Conservation (phyloP, 2,113 vertebrate species). For the Amblyornis subalaris region DNA sequence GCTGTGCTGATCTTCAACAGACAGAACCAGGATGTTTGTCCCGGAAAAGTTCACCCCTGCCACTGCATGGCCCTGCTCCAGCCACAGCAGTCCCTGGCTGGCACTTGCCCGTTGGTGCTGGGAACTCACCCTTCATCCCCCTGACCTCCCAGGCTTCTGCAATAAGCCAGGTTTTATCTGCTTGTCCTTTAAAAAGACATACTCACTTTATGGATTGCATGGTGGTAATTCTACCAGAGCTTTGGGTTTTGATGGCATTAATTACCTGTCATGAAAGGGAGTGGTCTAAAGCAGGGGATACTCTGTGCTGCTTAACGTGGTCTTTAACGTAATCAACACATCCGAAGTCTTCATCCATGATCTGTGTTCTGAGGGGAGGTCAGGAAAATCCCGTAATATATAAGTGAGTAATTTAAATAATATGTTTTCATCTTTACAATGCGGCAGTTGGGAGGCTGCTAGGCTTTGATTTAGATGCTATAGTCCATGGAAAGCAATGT, state of each 20-base stretch:
- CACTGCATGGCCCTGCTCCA: background rate
- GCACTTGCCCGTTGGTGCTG: background rate
- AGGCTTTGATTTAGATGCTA: background rate
- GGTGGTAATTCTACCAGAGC: fast-evolving
- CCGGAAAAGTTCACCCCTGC: background rate
- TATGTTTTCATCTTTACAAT: background rate
- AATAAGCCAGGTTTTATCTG: background rate
- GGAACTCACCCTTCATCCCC: background rate
- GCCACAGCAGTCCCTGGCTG: background rate
- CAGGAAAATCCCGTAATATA: background rate
- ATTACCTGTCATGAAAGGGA: background rate
- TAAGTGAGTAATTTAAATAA: background rate
- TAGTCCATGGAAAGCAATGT: background rate
- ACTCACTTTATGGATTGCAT: background rate
- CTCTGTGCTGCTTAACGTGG: background rate
- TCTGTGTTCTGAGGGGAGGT: background rate
- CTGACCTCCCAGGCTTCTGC: background rate
- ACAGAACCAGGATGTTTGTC: background rate
- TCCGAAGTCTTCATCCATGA: background rate
- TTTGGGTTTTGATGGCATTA: background rate
- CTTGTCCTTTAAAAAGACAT: background rate
- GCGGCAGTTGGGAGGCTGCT: background rate
- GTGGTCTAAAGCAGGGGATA: background rate
- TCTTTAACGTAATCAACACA: background rate
- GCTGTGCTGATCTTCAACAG: background rate